Evolutionary conservation across 2,797 vertebrate genomes (phyloP).

Genomic region (Pelochelys cantorii): DNA sequence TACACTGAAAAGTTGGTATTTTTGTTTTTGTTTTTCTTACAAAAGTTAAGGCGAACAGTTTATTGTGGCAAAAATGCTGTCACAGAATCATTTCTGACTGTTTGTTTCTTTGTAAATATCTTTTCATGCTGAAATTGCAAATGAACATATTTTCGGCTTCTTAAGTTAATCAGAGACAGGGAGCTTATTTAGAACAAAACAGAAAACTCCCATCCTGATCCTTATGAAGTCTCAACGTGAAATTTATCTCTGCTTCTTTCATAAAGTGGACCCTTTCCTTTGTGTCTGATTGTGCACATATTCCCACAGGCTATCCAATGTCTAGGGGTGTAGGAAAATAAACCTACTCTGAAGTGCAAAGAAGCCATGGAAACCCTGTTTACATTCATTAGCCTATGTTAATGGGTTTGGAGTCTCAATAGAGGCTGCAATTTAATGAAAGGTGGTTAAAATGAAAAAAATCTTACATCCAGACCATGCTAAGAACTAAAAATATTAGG

Average conservation of each 20-base stretch:
- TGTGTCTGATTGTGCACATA: conserved; percentile 28
- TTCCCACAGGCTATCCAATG: conserved; percentile 52
- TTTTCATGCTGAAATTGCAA: conserved; percentile 49
- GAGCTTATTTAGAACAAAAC: conserved; percentile 29
- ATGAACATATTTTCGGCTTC: neutral
- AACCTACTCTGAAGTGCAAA: conserved; percentile 15
- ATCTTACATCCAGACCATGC: neutral
- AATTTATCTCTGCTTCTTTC: conserved; percentile 35
- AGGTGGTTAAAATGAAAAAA: neutral
- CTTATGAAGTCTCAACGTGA: neutral
- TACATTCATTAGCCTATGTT: conserved; percentile 34
- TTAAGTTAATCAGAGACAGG: conserved; percentile 38
- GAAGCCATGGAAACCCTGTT: conserved; percentile 29
- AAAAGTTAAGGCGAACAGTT: conserved; percentile 85
- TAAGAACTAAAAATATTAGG: neutral
- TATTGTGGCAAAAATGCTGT: conserved; percentile 74
- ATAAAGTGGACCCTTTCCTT: conserved; percentile 4
- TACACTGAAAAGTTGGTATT: conserved; percentile 70
- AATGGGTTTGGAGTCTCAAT: neutral
- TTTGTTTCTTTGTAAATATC: conserved; percentile 50
- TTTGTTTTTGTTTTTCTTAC: conserved; percentile 67
- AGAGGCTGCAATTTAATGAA: neutral
- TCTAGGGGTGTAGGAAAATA: neutral
- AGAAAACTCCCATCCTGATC: neutral
- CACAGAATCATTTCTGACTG: conserved; percentile 50